phyloP scores from a whole-genome alignment of 1,140 invertebrate species.

The Drosophila nigromelanica region DNA sequence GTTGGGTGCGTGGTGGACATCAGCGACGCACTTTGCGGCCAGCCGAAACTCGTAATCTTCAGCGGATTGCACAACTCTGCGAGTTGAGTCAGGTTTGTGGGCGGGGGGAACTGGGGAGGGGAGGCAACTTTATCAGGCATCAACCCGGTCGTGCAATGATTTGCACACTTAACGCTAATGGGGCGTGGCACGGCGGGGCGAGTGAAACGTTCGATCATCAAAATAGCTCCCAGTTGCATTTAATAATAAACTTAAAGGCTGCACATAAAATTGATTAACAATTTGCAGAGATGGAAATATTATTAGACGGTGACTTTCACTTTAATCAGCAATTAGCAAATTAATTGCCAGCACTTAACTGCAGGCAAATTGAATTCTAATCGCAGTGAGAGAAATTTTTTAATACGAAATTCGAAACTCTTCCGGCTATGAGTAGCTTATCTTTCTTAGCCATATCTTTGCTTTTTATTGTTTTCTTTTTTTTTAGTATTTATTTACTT shows the following conservation, averaged over 20 bases:
- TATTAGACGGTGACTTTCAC: conserved; percentile 55
- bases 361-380: conserved; percentile 35
- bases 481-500: background rate
- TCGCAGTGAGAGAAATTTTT: background rate
- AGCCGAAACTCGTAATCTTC: conserved; percentile 22
- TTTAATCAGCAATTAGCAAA: conserved; percentile 54
- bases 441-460: conserved; percentile 3
- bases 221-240: conserved; percentile 18
- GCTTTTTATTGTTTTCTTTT: background rate
- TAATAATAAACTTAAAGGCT: conserved; percentile 50
- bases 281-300: conserved; percentile 46
- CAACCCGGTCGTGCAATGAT: conserved; percentile 4
- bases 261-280: conserved; percentile 69
- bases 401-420: conserved; percentile 4
- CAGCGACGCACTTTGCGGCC: conserved; percentile 27
- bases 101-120: background rate
- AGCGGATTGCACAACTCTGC: conserved; percentile 26
- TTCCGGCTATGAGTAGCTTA: background rate
- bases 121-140: conserved; percentile 17
- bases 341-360: conserved; percentile 14
- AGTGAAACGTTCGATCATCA: conserved; percentile 6
- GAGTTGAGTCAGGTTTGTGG: background rate
- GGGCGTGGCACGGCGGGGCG: conserved; percentile 1
- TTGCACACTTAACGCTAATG: conserved; percentile 4
- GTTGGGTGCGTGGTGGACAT: background rate